Conservation (phyloP, 2,113 vertebrate genomes). For the Eulemur rufifrons region DNA sequence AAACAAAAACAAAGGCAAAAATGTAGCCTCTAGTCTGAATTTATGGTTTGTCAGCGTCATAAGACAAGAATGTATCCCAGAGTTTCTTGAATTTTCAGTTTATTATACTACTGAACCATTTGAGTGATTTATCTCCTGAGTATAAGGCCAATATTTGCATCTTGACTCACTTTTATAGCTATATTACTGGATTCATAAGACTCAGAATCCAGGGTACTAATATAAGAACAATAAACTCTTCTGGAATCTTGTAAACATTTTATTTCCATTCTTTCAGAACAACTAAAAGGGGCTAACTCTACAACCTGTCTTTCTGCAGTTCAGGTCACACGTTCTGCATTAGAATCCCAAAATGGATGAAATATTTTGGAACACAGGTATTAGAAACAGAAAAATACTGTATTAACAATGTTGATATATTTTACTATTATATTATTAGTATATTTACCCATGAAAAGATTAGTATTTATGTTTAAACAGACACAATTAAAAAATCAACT, state of each 20-base stretch:
- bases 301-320: neutral
- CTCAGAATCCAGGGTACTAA: neutral
- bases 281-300: neutral
- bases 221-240: slow-evolving; percentile 14
- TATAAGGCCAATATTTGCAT: slow-evolving; percentile 60
- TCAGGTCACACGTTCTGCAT: neutral
- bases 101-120: slow-evolving; percentile 28
- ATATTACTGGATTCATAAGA: neutral
- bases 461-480: neutral
- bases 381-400: neutral
- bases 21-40: slow-evolving; percentile 7
- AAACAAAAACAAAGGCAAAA: slow-evolving; percentile 54
- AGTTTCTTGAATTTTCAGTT: slow-evolving; percentile 41
- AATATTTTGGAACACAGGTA: neutral
- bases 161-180: slow-evolving; percentile 55
- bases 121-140: slow-evolving; percentile 28
- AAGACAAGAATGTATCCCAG: slow-evolving; percentile 31
- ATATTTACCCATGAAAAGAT: neutral
- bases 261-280: slow-evolving; percentile 32
- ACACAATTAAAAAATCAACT: neutral
- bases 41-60: neutral
- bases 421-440: neutral
- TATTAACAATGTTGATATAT: neutral
- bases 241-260: neutral
- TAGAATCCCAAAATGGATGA: neutral